Base-by-base conservation (phyloP, 1,140 invertebrate species). In the Drosophila novamexicana region DNA sequence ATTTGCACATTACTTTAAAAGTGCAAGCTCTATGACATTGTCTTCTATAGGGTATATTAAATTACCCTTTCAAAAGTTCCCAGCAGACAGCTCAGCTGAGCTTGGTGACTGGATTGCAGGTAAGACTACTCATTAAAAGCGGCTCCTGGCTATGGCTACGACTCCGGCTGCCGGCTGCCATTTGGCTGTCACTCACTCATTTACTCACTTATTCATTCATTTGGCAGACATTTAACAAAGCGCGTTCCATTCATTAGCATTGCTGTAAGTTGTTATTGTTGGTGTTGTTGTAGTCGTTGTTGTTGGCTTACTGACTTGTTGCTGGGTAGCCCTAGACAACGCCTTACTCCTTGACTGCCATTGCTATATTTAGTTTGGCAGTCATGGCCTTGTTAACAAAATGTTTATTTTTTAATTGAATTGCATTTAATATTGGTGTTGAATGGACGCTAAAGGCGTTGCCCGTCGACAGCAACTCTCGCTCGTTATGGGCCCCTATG, bases 211-310 rank as follows among this genome's bases (percentile, higher is more conserved):
- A 75, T 77, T 68, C 70, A 80, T 62, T 85, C 69, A 75, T 54
- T 70, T 82, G 71, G 71, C 75, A 88, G 83, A 82, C 83, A 83
- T 75, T 81, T 86, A 79, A 85, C 78, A 81, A 81, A 86, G 77
- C 78, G 82, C 82, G 71, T 86, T 79, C 66, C 82, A 85, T 88
- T 86, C 82, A 86, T 88, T 86, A 82, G 82, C 83, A 88, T 70
- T 73, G 71, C 83, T 74, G 61, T 32, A 53, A 57, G 62, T 68
- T 59, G 59, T 59, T 70, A 56, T 44, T 68, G 67, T 52, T 49
- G 40, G n/a, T 36, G 34, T 39, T 54, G 18, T 37, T 37, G 22
- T 22, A 2, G 22, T 22, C 22, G 22, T 22, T 22, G 53, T 59
- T 59, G 54, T 12, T 54, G 53, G 2, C 18, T 49, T 12, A 10